Conservation (phyloP, 2,888 invertebrate genomes). For the Cephalotes varians region DNA sequence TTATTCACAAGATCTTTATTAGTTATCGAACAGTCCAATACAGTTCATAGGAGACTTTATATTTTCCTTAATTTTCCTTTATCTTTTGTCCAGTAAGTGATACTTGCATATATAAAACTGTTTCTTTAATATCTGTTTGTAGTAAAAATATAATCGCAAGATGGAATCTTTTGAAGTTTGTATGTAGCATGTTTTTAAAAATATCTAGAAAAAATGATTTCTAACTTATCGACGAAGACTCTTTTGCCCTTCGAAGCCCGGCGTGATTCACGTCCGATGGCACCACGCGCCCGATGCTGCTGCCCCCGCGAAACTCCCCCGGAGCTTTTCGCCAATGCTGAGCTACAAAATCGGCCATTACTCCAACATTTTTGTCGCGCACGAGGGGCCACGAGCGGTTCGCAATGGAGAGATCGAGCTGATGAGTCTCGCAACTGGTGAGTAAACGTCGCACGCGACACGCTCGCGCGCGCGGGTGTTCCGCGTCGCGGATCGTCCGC, state of each 20-base stretch:
- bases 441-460: background rate
- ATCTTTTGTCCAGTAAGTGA: background rate
- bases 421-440: slow-evolving; percentile 1
- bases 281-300: slow-evolving; percentile 71
- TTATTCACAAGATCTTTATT: background rate
- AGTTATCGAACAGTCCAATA: background rate
- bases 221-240: background rate
- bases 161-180: no score
- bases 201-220: background rate
- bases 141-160: background rate
- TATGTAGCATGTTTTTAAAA: no score
- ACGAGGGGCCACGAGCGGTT: slow-evolving; percentile 48
- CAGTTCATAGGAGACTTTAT: background rate
- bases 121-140: background rate
- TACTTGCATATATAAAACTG: background rate
- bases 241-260: background rate
- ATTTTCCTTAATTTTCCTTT: background rate
- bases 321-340: slow-evolving; percentile 78
- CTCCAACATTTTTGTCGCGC: slow-evolving; percentile 73
- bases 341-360: slow-evolving; percentile 80
- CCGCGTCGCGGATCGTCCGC: background rate
- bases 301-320: slow-evolving; percentile 57
- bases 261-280: slow-evolving; percentile 68
- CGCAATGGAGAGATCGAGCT: slow-evolving; percentile 58
- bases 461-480: background rate